Percentiles rank a stretch among this genome's conserved stretches.
These are phyloP conservation scores for Diadema setosum DNA, from an alignment of 35 echinoderm and acorn worm species.

Conservation along the genomic window DNA sequence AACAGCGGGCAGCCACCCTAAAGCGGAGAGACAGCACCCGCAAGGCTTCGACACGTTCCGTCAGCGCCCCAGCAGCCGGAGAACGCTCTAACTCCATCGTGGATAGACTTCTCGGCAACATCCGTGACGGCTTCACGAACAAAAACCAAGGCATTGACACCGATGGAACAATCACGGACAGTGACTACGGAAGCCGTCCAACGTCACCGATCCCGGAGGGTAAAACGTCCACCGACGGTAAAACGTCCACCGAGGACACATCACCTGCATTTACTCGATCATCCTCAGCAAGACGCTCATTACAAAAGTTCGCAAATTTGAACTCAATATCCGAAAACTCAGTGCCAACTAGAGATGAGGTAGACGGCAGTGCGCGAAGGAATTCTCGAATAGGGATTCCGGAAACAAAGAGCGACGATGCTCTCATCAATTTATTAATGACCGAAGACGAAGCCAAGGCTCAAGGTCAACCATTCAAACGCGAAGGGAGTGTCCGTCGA, in stretches of 20 bases:
- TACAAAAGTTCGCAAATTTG: constrained; percentile 63
- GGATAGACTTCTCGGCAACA: constrained; percentile 69
- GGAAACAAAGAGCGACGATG: constrained; percentile 38
- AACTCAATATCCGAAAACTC: constrained; percentile 63
- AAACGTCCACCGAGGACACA: neutral
- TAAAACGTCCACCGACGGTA: neutral
- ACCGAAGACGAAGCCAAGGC: constrained; percentile 36
- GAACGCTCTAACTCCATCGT: constrained; percentile 50
- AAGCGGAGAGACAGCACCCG: constrained; percentile 32
- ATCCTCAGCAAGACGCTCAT: constrained; percentile 41
- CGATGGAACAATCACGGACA: neutral
- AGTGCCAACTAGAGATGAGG: constrained; percentile 4
- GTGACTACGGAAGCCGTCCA: constrained; percentile 30
- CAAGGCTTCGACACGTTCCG: neutral
- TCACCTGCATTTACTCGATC: constrained; percentile 11
- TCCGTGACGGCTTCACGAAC: constrained; percentile 65
- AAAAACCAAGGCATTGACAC: constrained; percentile 8
- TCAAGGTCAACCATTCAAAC: constrained; percentile 39
- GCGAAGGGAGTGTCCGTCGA: constrained; percentile 62
- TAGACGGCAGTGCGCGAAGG: neutral
- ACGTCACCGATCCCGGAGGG: constrained; percentile 25
- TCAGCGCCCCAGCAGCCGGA: constrained; percentile 37
- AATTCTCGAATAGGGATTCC: neutral
- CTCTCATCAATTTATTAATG: constrained; percentile 46
- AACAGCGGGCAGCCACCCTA: constrained; percentile 47